These are phyloP conservation scores for Lonchura striata DNA, from an alignment of 2,113 vertebrate species.

Conservation along the genomic window DNA sequence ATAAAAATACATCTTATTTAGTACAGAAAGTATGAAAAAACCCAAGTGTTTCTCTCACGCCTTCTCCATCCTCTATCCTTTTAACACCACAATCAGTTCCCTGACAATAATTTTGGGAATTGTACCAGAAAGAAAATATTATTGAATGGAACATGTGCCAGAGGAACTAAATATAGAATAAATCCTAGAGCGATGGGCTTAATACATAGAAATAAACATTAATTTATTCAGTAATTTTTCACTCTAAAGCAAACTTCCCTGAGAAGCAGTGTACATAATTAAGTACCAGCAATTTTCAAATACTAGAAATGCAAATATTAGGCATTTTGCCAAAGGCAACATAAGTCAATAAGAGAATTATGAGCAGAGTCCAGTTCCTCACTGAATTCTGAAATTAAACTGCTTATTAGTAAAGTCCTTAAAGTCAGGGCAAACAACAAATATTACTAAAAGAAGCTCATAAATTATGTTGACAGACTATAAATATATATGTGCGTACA, in stretches of 20 bases:
- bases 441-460: neutral
- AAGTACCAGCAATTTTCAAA: slow-evolving; percentile 33
- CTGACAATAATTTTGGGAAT: neutral
- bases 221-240: slow-evolving; percentile 17
- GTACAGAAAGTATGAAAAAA: neutral
- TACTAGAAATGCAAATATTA: neutral
- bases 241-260: neutral
- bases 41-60: neutral
- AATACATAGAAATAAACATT: slow-evolving; percentile 22
- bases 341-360: neutral
- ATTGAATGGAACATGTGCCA: neutral
- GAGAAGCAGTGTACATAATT: neutral
- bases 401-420: neutral
- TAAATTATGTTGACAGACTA: neutral
- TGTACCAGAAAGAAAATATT: neutral
- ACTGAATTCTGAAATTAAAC: neutral
- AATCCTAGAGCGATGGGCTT: slow-evolving; percentile 17
- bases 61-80: neutral
- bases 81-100: neutral
- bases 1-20: neutral
- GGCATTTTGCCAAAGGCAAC: slow-evolving; percentile 9
- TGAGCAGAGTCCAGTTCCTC: neutral
- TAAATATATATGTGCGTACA: neutral
- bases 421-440: neutral
- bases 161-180: neutral